Percentiles rank a stretch among this genome's conserved stretches.
Conservation (phyloP, 2,113 vertebrate genomes). For the Calypte anna region DNA sequence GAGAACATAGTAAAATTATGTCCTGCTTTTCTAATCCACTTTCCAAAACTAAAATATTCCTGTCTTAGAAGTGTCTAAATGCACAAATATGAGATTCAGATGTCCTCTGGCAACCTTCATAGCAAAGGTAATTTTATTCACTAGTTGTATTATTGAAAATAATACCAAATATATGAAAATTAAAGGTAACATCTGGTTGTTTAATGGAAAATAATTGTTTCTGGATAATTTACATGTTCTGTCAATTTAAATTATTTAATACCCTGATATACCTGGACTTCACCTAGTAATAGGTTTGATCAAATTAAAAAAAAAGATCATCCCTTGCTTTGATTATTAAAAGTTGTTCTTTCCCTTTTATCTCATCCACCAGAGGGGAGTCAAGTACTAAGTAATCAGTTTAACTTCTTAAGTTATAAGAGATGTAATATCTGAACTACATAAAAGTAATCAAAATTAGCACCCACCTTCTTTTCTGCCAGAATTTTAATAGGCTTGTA, state of each 20-base stretch:
- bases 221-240: not conserved
- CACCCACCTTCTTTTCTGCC: not conserved
- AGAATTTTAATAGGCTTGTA: not conserved
- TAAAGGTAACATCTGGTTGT: not conserved
- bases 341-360: not conserved
- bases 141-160: not conserved
- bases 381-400: not conserved
- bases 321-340: not conserved
- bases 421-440: not conserved
- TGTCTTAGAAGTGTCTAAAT: not conserved
- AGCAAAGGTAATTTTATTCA: not conserved
- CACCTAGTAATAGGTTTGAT: not conserved
- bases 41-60: not conserved
- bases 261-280: not conserved
- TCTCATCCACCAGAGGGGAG: not conserved
- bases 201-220: not conserved
- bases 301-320: not conserved
- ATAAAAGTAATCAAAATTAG: not conserved
- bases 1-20: not conserved
- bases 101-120: not conserved
- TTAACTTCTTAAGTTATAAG: not conserved
- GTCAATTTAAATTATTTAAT: not conserved
- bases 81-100: not conserved
- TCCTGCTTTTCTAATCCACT: not conserved
- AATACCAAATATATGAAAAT: not conserved